These are phyloP conservation scores for Peromyscus polionotus DNA, from an alignment of 2,113 vertebrate genomes.

Conservation along the genomic window DNA sequence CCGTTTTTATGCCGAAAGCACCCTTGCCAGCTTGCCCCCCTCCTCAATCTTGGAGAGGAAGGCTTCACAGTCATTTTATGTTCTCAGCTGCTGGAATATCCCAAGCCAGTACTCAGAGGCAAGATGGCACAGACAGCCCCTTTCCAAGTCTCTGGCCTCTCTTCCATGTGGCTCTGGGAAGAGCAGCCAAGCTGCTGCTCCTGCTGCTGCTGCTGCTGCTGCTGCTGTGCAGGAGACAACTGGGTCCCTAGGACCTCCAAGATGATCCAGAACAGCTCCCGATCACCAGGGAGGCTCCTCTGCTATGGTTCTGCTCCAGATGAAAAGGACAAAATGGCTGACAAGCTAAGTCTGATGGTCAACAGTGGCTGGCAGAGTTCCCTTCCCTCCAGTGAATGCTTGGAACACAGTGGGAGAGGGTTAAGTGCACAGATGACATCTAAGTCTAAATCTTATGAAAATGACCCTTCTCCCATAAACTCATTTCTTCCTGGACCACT, in stretches of 20 bases:
- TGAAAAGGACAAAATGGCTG: background rate
- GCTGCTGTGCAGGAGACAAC: constrained; percentile 2
- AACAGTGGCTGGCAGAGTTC: background rate
- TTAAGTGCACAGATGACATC: constrained; percentile 84
- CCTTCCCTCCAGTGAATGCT: background rate
- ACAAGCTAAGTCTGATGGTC: constrained; percentile 9
- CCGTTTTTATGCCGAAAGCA: constrained; percentile 85
- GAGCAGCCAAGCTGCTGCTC: constrained; percentile 69
- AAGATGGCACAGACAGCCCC: constrained; percentile 74
- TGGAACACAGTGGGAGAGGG: constrained; percentile 57
- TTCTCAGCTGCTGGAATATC: constrained; percentile 87
- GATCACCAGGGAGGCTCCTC: background rate
- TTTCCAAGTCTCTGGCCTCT: constrained; percentile 75
- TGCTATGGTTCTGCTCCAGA: background rate
- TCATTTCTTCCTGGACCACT: constrained; percentile 86
- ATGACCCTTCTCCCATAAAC: constrained; percentile 81
- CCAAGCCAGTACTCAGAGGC: constrained; percentile 82
- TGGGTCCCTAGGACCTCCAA: background rate
- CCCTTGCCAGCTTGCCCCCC: constrained; percentile 72
- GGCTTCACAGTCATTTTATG: constrained; percentile 84
- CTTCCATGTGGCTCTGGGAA: constrained; percentile 28
- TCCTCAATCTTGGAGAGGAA: constrained; percentile 72
- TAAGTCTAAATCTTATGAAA: constrained; percentile 86
- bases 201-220: constrained; percentile 44
- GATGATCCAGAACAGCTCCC: background rate